Percentiles rank a stretch among this genome's conserved stretches.
These are phyloP conservation scores for Drusus annulatus DNA, from an alignment of 1,140 invertebrate species.

Conservation along the genomic window DNA sequence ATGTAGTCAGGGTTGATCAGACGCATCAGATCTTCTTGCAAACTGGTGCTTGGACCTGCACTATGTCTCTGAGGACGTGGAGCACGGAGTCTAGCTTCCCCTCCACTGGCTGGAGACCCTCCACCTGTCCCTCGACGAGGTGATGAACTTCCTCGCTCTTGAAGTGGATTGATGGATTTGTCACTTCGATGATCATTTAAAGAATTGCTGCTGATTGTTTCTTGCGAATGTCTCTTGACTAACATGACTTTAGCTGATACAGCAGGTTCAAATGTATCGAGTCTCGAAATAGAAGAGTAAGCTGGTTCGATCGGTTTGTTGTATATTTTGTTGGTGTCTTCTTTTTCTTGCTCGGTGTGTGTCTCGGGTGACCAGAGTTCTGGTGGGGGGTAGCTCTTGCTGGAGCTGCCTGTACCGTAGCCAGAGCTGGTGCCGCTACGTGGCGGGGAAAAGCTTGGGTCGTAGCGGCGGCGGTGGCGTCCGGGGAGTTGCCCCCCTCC, in stretches of 20 bases:
- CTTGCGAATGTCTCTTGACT: constrained; percentile 47
- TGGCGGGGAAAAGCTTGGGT: constrained; percentile 85
- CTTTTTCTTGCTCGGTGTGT: constrained; percentile 39
- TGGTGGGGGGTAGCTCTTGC: constrained; percentile 72
- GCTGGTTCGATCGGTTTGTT: constrained; percentile 29
- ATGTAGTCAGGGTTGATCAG: constrained; percentile 90
- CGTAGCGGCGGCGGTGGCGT: constrained; percentile 77
- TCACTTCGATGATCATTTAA: constrained; percentile 46
- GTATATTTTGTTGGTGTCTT: constrained; percentile 22
- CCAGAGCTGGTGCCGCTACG: constrained; percentile 87
- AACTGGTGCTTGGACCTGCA: constrained; percentile 64
- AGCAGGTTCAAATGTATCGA: constrained; percentile 20
- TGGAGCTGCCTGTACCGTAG: constrained; percentile 86
- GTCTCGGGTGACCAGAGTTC: constrained; percentile 70
- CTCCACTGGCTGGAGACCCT: constrained; percentile 50
- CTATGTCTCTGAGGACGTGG: constrained; percentile 47
- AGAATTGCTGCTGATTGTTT: constrained; percentile 44
- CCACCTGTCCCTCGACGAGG: constrained; percentile 40
- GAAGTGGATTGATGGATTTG: constrained; percentile 27
- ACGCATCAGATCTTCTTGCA: constrained; percentile 91
- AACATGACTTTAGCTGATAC: constrained; percentile 6
- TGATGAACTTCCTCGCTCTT: constrained; percentile 39
- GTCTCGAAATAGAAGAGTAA: constrained; percentile 42
- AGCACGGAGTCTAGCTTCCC: constrained; percentile 52
- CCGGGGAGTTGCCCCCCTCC: constrained; percentile 65